Evolutionary conservation across 2,113 vertebrate species (phyloP).

Genomic region (Oxyura jamaicensis): DNA sequence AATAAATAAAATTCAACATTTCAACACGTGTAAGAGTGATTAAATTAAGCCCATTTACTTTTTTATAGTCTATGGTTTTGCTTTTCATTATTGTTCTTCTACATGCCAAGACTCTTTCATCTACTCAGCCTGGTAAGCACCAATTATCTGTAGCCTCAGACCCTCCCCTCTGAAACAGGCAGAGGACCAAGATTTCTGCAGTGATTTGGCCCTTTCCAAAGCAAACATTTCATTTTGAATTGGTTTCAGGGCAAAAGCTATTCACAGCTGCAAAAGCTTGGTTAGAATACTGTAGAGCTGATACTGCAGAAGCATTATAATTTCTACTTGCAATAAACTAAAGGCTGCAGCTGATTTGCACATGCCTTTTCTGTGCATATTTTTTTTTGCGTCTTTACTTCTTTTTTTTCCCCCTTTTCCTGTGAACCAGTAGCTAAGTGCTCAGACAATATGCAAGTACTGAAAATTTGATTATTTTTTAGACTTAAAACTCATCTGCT

Average conservation of each 20-base stretch:
- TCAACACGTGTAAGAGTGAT: neutral
- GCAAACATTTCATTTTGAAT: neutral
- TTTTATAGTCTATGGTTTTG: neutral
- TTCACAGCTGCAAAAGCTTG: neutral
- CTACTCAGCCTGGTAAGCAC: neutral
- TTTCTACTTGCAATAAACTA: constrained; percentile 10
- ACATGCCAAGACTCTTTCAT: neutral
- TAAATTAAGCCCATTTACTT: neutral
- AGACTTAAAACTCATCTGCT: neutral
- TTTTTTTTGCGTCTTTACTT: neutral
- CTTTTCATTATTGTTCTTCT: neutral
- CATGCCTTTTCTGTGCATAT: neutral
- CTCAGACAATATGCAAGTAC: neutral
- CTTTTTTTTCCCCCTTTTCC: neutral
- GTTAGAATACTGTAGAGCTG: neutral
- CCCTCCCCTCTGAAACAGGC: neutral
- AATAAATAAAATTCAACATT: neutral
- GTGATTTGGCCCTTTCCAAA: neutral
- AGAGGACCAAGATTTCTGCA: neutral
- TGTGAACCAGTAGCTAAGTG: neutral
- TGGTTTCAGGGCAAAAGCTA: neutral
- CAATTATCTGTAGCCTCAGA: neutral
- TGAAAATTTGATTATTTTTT: neutral
- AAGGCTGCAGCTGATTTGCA: neutral
- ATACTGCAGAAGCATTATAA: neutral